Conservation (phyloP, 2,113 vertebrate species). For the Hemibagrus wyckioides region DNA sequence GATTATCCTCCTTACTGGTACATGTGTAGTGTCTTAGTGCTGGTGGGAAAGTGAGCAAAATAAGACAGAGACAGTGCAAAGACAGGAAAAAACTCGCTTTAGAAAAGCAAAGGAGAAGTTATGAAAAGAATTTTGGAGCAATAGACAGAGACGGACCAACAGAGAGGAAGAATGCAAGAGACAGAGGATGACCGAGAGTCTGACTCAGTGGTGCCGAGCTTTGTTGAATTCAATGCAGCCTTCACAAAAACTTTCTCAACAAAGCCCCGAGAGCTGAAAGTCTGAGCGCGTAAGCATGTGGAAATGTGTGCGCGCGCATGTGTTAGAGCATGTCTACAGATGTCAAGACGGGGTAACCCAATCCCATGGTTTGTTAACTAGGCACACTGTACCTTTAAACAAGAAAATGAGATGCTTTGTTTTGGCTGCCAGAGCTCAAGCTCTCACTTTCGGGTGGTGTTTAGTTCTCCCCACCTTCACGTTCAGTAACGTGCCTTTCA, state of each 20-base stretch:
- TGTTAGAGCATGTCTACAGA: constrained; percentile 37
- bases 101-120: constrained; percentile 10
- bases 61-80: constrained; percentile 30
- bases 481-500: neutral
- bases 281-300: constrained; percentile 2
- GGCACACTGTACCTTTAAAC: constrained; percentile 53
- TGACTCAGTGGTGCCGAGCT: constrained; percentile 64
- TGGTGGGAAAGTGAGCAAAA: constrained; percentile 40
- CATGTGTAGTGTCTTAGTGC: constrained; percentile 26
- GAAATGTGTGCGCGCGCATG: neutral
- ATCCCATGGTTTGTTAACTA: constrained; percentile 70
- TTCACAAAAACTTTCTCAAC: constrained; percentile 70
- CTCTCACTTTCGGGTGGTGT: constrained; percentile 57
- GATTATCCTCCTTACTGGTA: constrained; percentile 69
- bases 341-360: constrained; percentile 55
- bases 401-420: constrained; percentile 63
- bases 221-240: constrained; percentile 68
- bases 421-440: constrained; percentile 62
- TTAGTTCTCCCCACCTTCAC: constrained; percentile 8
- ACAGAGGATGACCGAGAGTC: constrained; percentile 14
- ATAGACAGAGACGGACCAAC: neutral
- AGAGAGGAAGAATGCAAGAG: constrained; percentile 11
- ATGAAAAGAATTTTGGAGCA: constrained; percentile 14
- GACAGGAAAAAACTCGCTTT: neutral
- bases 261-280: constrained; percentile 65